These are phyloP conservation scores for Neomorphus geoffroyi DNA, from an alignment of 2,797 vertebrate genomes.

Conservation along the genomic window DNA sequence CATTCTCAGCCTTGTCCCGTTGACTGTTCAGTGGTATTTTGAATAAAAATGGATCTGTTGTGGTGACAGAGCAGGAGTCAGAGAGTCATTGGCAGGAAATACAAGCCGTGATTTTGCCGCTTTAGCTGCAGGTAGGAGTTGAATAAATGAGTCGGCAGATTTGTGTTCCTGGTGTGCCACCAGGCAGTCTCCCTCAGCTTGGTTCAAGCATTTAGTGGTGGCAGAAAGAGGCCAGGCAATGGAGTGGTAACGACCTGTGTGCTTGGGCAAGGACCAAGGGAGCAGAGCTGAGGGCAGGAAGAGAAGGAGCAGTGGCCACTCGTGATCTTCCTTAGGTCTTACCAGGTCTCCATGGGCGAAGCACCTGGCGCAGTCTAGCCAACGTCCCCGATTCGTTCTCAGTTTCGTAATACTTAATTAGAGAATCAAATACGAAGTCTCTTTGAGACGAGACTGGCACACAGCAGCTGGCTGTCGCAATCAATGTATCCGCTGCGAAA, in stretches of 20 bases:
- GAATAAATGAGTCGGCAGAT: neutral
- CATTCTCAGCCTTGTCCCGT: neutral
- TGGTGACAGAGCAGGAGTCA: neutral
- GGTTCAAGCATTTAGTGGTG: neutral
- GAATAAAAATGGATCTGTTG: neutral
- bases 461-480: constrained; percentile 35
- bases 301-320: neutral
- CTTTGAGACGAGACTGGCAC: constrained; percentile 23
- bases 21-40: neutral
- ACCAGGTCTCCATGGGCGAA: neutral
- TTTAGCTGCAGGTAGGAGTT: neutral
- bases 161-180: neutral
- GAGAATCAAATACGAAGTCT: constrained; percentile 11
- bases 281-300: neutral
- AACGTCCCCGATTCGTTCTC: neutral
- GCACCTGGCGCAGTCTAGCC: neutral
- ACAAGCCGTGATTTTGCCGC: neutral
- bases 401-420: neutral
- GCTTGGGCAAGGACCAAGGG: neutral
- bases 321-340: neutral
- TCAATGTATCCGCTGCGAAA: constrained; percentile 57
- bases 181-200: neutral
- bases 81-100: neutral
- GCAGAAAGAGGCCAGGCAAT: neutral
- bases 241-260: neutral